phyloP scores from a whole-genome alignment of 2,888 invertebrate genomes.

The Ennomos fuscantarius region DNA sequence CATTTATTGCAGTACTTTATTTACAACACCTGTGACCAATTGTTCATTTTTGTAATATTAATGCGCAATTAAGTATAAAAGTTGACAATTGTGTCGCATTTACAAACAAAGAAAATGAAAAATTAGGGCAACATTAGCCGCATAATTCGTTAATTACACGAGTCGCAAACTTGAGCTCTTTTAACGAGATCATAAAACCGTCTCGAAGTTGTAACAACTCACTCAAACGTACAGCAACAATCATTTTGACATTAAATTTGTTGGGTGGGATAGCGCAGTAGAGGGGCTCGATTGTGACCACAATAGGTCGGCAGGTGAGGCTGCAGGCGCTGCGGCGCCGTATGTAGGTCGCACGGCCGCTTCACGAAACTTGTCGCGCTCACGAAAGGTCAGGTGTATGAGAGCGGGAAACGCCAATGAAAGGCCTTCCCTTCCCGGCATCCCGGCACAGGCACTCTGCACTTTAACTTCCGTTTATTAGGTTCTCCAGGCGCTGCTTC shows the following conservation, averaged over 20 bases:
- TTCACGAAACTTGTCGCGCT: constrained; percentile 80
- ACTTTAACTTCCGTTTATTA: constrained; percentile 77
- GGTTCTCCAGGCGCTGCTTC: constrained; percentile 64
- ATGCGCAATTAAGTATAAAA: constrained; percentile 30
- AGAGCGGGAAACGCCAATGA: constrained; percentile 79
- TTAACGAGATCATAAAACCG: constrained; percentile 61
- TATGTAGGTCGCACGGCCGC: constrained; percentile 81
- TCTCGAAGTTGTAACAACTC: constrained; percentile 50
- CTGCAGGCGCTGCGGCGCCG: constrained; percentile 45
- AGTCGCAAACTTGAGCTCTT: constrained; percentile 55
- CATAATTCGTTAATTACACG: constrained; percentile 56
- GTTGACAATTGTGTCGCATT: constrained; percentile 23
- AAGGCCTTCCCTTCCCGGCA: constrained; percentile 61
- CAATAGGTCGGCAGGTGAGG: constrained; percentile 46
- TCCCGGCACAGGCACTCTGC: constrained; percentile 48
- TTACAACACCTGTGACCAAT: constrained; percentile 23
- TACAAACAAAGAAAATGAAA: constrained; percentile 35
- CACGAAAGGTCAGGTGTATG: constrained; percentile 83
- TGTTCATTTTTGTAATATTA: constrained; percentile 16
- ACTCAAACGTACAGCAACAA: constrained; percentile 68
- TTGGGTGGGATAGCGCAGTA: constrained; percentile 58
- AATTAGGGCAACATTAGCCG: constrained; percentile 45
- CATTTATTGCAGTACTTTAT: constrained; percentile 20
- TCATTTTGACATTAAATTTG: constrained; percentile 72
- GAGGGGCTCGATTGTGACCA: constrained; percentile 71